Conservation (phyloP, 2,113 vertebrate genomes). For the Aix galericulata region DNA sequence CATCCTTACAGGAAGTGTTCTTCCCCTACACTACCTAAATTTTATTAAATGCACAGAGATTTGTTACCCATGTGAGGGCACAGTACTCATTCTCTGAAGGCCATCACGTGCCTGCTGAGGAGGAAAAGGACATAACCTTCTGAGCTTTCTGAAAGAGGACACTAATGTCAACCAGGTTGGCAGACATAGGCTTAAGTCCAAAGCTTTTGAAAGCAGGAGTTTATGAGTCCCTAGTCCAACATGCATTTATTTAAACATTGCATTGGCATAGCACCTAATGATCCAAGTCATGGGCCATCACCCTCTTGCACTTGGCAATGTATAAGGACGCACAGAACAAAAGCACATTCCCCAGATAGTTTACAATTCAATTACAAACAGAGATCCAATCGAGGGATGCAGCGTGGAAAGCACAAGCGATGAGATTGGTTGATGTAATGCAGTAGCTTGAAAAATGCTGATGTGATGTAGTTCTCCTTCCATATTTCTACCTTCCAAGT, state of each 20-base stretch:
- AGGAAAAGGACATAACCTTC: neutral
- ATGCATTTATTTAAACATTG: neutral
- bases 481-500: neutral
- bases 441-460: neutral
- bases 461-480: neutral
- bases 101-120: neutral
- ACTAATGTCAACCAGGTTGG: constrained; percentile 33
- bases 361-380: neutral
- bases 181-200: neutral
- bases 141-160: neutral
- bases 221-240: neutral
- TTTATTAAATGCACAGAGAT: neutral
- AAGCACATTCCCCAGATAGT: neutral
- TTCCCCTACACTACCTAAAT: neutral
- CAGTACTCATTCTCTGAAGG: neutral
- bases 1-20: neutral
- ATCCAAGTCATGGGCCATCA: neutral
- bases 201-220: neutral
- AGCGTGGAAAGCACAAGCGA: neutral
- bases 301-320: neutral
- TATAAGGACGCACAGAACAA: neutral
- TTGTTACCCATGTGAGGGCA: neutral
- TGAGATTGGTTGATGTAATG: neutral
- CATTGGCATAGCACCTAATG: neutral
- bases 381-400: neutral